phyloP scores from a whole-genome alignment of 2,113 vertebrate genomes.

The Microtus montanus region DNA sequence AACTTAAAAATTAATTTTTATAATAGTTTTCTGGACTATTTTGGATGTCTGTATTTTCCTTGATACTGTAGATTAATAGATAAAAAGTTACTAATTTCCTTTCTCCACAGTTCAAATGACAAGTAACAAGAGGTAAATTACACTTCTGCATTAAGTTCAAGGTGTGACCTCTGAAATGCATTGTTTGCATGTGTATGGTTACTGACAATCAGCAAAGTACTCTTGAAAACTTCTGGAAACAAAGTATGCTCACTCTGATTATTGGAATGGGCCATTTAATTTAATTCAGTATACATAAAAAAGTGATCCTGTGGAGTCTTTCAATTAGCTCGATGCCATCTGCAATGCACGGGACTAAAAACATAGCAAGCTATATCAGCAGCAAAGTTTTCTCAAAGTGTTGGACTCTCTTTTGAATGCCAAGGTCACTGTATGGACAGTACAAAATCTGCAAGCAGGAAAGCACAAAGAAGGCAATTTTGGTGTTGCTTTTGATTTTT shows the following conservation, averaged over 20 bases:
- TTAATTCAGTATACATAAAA: constrained; percentile 28
- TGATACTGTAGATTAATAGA: neutral
- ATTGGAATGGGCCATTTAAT: constrained; percentile 35
- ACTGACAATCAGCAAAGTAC: neutral
- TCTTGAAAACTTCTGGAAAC: constrained; percentile 18
- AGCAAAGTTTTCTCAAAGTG: constrained; percentile 58
- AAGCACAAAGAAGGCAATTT: constrained; percentile 49
- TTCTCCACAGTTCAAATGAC: neutral
- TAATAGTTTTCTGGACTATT: neutral
- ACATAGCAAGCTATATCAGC: neutral
- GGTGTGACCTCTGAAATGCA: neutral
- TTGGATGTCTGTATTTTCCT: neutral
- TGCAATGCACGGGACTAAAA: constrained; percentile 39
- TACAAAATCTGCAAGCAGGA: constrained; percentile 27
- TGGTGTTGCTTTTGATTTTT: constrained; percentile 62
- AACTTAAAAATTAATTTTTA: neutral
- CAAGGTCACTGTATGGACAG: constrained; percentile 69
- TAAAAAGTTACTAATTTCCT: neutral
- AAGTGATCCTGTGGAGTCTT: constrained; percentile 34
- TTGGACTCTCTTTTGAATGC: constrained; percentile 58
- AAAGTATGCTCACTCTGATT: neutral
- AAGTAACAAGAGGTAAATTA: neutral
- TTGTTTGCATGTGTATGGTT: neutral
- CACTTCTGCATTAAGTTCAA: neutral
- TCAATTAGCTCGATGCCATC: constrained; percentile 42